Conservation (phyloP, 1,140 invertebrate genomes). For the Trichonephila clavata region DNA sequence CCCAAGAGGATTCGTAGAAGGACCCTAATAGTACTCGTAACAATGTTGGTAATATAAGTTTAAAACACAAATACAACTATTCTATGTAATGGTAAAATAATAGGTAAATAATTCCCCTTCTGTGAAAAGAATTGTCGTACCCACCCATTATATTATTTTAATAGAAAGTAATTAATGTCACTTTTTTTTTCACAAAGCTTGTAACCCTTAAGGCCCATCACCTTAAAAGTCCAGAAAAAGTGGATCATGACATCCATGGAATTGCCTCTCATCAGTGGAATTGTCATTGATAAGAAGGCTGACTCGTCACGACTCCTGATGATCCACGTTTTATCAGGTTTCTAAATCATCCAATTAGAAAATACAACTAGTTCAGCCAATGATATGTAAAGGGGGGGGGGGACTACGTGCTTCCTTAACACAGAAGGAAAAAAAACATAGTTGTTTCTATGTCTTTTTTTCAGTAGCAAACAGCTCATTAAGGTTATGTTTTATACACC, state of each 20-base stretch:
- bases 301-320: conserved; percentile 1
- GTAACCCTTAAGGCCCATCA: neutral
- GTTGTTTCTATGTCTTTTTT: neutral
- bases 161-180: neutral
- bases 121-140: neutral
- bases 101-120: neutral
- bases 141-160: neutral
- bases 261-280: neutral
- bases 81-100: no score
- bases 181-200: neutral
- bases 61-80: no score
- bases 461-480: neutral
- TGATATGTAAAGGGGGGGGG: neutral
- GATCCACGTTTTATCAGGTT: conserved; percentile 2
- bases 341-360: conserved; percentile 21
- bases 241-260: neutral
- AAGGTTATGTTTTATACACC: conserved; percentile 1
- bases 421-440: neutral
- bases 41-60: no score
- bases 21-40: no score
- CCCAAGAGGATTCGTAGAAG: no score
- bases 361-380: neutral
- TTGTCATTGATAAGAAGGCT: conserved; percentile 28
- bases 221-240: neutral
- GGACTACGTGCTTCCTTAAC: neutral